Base-by-base conservation (phyloP, 2,113 vertebrate species). In the Tetrax tetrax region DNA sequence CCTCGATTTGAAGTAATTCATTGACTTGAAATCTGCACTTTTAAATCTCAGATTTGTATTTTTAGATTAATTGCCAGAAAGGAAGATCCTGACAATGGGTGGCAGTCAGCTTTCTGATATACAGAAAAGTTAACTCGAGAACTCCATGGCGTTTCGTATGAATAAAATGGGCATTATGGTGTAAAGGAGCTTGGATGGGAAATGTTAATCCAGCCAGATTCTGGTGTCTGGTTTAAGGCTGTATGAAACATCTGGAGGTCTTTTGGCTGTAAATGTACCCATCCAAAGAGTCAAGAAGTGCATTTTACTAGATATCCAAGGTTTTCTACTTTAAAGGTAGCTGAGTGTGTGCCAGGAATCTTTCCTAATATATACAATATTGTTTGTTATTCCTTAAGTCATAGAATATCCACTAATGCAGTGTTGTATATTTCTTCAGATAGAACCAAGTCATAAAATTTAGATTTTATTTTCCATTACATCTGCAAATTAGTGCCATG, bases 391-490 rank as follows among this genome's bases (percentile, higher is more conserved):
- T 92, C 76, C 28, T 78, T 53, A 87, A 81, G 23, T 77, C 41
- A 71, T 9, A 81, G 45, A 65, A 51, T 72, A 84, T 33, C 24
- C 47, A 57, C 50, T 63, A 68, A 57, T 45, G 33, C 7, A 54
- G 9, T 74, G 28, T 33, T 80, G 24, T 69, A 13, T 82, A 93
- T 95, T 85, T 82, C n/a, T 89, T 90, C 71, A 68, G 85, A n/a
- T 23, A 72, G 72, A 85, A 83, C 10, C 37, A 70, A 87, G 28
- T 82, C 0, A 61, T 68, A 53, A 89, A 89, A 95, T 85, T 84
- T 53, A 82, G 37, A 85, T 91, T 89, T 96, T 93, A 24, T 87
- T 96, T 96, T 87, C 23, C 17, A 29, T 78, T 87, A 45, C 48
- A 82, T 53, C 69, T 89, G 35, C 86, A 87, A 84, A 95, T 93